These are phyloP conservation scores for Triplophysa bombifrons DNA, from an alignment of 2,797 vertebrate species.

Conservation along the genomic window DNA sequence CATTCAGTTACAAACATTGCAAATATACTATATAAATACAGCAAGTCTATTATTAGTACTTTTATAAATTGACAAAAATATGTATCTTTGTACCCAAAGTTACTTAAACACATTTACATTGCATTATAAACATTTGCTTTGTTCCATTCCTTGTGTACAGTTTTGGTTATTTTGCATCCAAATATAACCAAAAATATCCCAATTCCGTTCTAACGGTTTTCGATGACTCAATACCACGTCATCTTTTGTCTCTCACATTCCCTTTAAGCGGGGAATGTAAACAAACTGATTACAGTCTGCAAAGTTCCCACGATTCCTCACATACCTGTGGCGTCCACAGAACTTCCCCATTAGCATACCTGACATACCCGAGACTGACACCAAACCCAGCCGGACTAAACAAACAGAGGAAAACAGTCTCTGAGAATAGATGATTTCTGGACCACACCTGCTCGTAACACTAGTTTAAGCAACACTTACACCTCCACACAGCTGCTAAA, in stretches of 20 bases:
- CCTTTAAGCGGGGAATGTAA: constrained; percentile 48
- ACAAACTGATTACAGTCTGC: constrained; percentile 39
- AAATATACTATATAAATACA: background rate
- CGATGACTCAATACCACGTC: background rate
- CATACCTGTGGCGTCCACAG: constrained; percentile 57
- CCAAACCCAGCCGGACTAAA: constrained; percentile 54
- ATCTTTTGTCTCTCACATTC: background rate
- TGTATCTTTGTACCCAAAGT: no score
- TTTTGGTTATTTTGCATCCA: background rate
- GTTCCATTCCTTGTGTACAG: background rate
- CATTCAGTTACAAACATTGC: no score
- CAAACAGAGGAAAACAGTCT: constrained; percentile 50
- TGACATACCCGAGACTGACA: constrained; percentile 62
- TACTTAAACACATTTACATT: no score
- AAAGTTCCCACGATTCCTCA: constrained; percentile 70
- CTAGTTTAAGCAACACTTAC: constrained; percentile 14
- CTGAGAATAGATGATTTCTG: constrained; percentile 50
- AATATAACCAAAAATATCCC: background rate
- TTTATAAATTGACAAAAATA: no score
- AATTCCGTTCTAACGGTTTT: constrained; percentile 38
- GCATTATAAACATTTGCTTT: no score
- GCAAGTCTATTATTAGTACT: background rate
- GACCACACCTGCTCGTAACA: constrained; percentile 33
- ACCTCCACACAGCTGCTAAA: constrained; percentile 9
- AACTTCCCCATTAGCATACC: constrained; percentile 63